phyloP scores from a whole-genome alignment of 1,140 invertebrate species.

The Archivesica marissinica region DNA sequence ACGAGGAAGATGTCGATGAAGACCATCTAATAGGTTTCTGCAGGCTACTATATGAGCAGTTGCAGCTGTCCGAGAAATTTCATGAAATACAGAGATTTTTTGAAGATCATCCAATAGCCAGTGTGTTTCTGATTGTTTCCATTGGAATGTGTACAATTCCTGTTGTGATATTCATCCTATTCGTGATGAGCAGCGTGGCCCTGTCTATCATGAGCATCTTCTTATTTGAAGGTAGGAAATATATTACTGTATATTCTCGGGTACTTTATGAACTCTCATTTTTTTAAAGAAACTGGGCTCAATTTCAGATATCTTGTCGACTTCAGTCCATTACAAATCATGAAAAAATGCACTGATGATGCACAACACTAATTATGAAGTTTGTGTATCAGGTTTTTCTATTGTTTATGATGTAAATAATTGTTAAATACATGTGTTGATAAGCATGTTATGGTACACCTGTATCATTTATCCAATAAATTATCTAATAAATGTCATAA shows the following conservation, averaged over 20 bases:
- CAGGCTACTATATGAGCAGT: slow-evolving; percentile 52
- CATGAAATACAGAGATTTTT: slow-evolving; percentile 21
- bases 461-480: too few relatives aligned
- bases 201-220: slow-evolving; percentile 58
- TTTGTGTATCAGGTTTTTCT: too few relatives aligned
- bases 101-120: slow-evolving; percentile 46
- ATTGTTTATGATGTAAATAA: too few relatives aligned
- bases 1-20: slow-evolving; percentile 22
- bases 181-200: slow-evolving; percentile 52
- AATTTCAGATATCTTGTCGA: too few relatives aligned
- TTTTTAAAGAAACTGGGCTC: too few relatives aligned
- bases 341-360: not conserved
- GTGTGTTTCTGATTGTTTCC: slow-evolving; percentile 59
- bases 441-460: too few relatives aligned
- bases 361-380: not conserved
- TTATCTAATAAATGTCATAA: too few relatives aligned
- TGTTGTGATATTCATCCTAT: slow-evolving; percentile 55
- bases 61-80: slow-evolving; percentile 55
- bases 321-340: not conserved
- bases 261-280: not conserved
- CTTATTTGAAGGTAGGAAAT: slow-evolving; percentile 60
- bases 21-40: slow-evolving; percentile 29
- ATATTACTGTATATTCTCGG: too few relatives aligned
- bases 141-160: slow-evolving; percentile 59
- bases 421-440: too few relatives aligned